Percentiles rank a stretch among this genome's conserved stretches.
Evolutionary conservation across 2,888 invertebrate genomes (phyloP).

Genomic region (Theristus sp.): DNA sequence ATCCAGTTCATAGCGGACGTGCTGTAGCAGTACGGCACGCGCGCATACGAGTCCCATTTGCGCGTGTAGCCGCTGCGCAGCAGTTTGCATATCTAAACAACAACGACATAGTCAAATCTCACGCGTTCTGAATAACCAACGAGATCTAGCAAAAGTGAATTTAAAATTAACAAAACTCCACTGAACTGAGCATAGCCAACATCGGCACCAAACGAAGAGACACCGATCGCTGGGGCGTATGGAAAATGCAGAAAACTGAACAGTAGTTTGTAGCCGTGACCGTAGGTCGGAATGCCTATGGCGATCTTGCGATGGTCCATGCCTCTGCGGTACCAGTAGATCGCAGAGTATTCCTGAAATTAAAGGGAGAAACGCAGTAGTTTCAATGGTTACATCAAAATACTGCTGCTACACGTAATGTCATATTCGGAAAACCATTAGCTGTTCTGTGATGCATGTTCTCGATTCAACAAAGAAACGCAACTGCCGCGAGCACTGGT

Average conservation of each 20-base stretch:
- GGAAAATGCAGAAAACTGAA: conserved; percentile 25
- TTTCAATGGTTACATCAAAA: too few species aligned
- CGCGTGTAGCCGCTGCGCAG: conserved; percentile 35
- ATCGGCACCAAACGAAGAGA: background rate
- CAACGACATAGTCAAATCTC: too few species aligned
- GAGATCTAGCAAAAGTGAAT: too few species aligned
- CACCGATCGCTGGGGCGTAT: conserved; percentile 11
- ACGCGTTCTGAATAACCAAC: too few species aligned
- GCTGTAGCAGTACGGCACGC: conserved; percentile 55
- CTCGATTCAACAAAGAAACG: too few species aligned
- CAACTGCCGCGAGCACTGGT: too few species aligned
- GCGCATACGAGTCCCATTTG: conserved; percentile 47
- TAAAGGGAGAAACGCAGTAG: background rate
- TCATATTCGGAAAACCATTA: too few species aligned
- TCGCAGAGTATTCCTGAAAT: conserved; percentile 49
- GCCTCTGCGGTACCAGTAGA: conserved; percentile 55
- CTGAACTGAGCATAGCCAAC: background rate
- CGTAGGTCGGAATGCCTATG: conserved; percentile 69
- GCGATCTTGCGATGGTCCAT: conserved; percentile 57
- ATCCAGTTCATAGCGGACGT: conserved; percentile 58
- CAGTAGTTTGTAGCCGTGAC: conserved; percentile 53
- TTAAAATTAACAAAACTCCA: too few species aligned
- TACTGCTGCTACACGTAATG: too few species aligned
- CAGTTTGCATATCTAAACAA: conserved; percentile 44
- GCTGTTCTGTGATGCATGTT: too few species aligned